Conservation (phyloP, 2,888 invertebrate genomes). For the Sesia apiformis region DNA sequence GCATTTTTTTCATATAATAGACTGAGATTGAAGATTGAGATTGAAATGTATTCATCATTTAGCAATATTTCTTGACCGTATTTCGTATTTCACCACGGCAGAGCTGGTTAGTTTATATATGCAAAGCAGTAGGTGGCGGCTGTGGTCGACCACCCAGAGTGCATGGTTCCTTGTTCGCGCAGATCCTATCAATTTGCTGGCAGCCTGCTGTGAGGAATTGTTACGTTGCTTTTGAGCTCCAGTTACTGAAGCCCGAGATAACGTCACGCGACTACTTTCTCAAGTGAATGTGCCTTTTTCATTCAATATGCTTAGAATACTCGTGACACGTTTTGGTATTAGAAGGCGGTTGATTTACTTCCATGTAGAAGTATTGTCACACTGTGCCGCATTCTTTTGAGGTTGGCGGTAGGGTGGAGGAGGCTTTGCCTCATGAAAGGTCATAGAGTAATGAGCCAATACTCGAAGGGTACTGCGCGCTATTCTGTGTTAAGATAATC, state of each 20-base stretch:
- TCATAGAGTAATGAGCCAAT: too few relatives aligned
- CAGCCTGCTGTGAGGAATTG: constrained; percentile 12
- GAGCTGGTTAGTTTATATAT: constrained; percentile 2
- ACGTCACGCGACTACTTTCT: constrained; percentile 7
- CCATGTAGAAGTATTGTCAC: too few relatives aligned
- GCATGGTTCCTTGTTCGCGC: neutral
- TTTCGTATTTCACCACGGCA: too few relatives aligned
- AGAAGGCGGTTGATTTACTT: neutral
- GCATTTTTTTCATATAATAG: too few relatives aligned
- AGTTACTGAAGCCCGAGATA: constrained; percentile 1
- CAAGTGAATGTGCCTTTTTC: neutral
- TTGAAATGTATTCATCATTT: too few relatives aligned
- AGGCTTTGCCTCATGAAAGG: too few relatives aligned
- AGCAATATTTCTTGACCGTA: too few relatives aligned
- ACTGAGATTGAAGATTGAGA: too few relatives aligned
- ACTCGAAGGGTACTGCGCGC: too few relatives aligned
- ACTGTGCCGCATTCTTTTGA: too few relatives aligned
- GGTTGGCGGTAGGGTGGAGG: too few relatives aligned
- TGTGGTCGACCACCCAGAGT: neutral
- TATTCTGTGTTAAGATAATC: too few relatives aligned
- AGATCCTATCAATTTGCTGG: constrained; percentile 6
- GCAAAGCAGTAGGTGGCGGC: constrained; percentile 1
- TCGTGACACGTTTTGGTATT: neutral
- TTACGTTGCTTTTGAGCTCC: constrained; percentile 3
- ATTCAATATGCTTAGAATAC: neutral